Percentiles rank a stretch among this genome's conserved stretches.
These are phyloP conservation scores for Phymastichus coffea DNA, from an alignment of 1,140 invertebrate species.

Conservation along the genomic window DNA sequence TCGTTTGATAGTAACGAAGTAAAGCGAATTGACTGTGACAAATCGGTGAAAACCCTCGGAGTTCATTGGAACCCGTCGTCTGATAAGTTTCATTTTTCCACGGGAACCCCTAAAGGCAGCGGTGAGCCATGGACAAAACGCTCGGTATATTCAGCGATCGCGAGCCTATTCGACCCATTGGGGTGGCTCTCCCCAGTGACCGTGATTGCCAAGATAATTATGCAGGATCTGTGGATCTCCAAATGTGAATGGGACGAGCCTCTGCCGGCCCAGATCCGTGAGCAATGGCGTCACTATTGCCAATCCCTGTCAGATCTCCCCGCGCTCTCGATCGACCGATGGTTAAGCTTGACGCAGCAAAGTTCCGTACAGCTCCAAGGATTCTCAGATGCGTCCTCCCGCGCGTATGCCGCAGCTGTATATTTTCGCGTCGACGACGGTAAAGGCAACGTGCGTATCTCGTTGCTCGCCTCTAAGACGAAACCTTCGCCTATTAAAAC, in stretches of 20 bases:
- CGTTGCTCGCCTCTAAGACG: constrained; percentile 35
- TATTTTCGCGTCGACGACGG: constrained; percentile 10
- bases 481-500: constrained; percentile 38
- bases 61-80: too few relatives aligned
- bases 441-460: not conserved
- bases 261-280: constrained; percentile 4
- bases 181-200: constrained; percentile 28
- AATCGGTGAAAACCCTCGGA: constrained; percentile 6
- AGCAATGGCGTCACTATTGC: constrained; percentile 9
- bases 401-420: too few relatives aligned
- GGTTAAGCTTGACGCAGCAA: constrained; percentile 4
- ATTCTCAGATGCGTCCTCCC: constrained; percentile 32
- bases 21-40: constrained; percentile 2
- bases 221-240: too few relatives aligned
- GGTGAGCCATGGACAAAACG: too few relatives aligned
- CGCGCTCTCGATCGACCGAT: constrained; percentile 8
- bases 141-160: constrained; percentile 26
- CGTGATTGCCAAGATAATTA: constrained; percentile 36
- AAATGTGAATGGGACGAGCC: constrained; percentile 41
- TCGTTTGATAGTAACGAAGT: not conserved
- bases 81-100: too few relatives aligned
- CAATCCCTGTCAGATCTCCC: not conserved
- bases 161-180: constrained; percentile 31
- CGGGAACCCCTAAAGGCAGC: constrained; percentile 6
- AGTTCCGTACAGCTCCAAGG: constrained; percentile 24